Percentiles rank a stretch among this genome's conserved stretches.
Conservation (phyloP, 2,888 invertebrate species). For the Apodemia zela region DNA sequence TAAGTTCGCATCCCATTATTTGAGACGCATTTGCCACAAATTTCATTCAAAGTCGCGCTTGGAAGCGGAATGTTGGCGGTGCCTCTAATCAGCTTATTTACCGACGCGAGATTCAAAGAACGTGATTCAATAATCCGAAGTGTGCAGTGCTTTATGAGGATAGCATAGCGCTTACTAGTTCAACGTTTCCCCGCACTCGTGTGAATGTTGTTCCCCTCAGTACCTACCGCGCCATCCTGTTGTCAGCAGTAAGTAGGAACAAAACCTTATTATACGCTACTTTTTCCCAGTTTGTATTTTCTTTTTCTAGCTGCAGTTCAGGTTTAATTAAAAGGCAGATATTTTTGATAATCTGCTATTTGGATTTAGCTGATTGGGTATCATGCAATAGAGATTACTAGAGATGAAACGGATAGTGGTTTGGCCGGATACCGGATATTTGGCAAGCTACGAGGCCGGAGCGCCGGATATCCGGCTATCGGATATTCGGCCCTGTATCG, state of each 20-base stretch:
- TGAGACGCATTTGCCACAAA: constrained; percentile 26
- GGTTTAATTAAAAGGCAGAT: too few species aligned
- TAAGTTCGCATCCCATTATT: constrained; percentile 22
- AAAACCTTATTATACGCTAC: background rate
- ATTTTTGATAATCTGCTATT: too few species aligned
- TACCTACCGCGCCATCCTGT: background rate
- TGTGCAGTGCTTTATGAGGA: constrained; percentile 21
- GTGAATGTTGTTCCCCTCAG: background rate
- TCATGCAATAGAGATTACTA: too few species aligned
- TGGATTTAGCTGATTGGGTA: too few species aligned
- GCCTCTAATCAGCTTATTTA: constrained; percentile 33
- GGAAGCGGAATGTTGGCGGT: constrained; percentile 23
- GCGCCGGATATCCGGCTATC: too few species aligned
- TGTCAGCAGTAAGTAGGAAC: background rate
- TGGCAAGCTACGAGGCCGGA: too few species aligned
- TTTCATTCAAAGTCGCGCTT: constrained; percentile 22
- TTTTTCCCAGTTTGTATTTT: too few species aligned
- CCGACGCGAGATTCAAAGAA: constrained; percentile 28
- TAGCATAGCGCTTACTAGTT: background rate
- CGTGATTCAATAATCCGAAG: constrained; percentile 30
- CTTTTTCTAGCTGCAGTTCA: too few species aligned
- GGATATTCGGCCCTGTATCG: too few species aligned
- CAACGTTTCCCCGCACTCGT: background rate
- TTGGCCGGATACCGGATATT: too few species aligned
- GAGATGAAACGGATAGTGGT: too few species aligned